Percentiles rank a stretch among this genome's conserved stretches.
Conservation (phyloP, 2,888 invertebrate genomes). For the Mimas tiliae region DNA sequence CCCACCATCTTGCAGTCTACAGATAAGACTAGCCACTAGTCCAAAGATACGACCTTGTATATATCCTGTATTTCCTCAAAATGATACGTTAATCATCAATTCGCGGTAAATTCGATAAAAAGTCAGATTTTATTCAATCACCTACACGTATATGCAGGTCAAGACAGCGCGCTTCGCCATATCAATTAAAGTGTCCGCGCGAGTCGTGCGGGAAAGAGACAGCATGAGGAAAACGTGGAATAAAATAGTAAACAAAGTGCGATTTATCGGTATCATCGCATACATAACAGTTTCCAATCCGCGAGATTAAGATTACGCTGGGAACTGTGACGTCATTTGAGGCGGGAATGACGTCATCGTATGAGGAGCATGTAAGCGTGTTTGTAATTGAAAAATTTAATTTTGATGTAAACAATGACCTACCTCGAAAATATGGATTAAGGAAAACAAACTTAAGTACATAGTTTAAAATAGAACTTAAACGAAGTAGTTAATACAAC, state of each 20-base stretch:
- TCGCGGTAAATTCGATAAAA: constrained; percentile 7
- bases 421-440: not conserved
- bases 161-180: constrained; percentile 19
- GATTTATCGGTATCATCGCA: constrained; percentile 48
- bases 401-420: not conserved
- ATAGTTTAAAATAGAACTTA: too few relatives aligned
- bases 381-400: not conserved
- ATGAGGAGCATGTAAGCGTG: not conserved
- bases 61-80: not conserved
- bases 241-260: constrained; percentile 63
- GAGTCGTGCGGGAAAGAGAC: constrained; percentile 56
- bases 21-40: too few relatives aligned
- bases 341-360: constrained; percentile 6
- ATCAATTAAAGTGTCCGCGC: constrained; percentile 26
- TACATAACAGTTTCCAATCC: constrained; percentile 47
- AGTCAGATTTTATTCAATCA: constrained; percentile 3
- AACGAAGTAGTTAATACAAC: not conserved
- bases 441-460: too few relatives aligned
- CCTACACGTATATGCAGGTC: constrained; percentile 13
- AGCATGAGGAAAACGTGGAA: constrained; percentile 77
- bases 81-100: too few relatives aligned
- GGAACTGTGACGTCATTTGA: constrained; percentile 37
- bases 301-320: constrained; percentile 41
- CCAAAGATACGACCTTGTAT: too few relatives aligned
- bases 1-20: too few relatives aligned